These are phyloP conservation scores for Hoplodrina blanda DNA, from an alignment of 2,888 invertebrate species.

Conservation along the genomic window DNA sequence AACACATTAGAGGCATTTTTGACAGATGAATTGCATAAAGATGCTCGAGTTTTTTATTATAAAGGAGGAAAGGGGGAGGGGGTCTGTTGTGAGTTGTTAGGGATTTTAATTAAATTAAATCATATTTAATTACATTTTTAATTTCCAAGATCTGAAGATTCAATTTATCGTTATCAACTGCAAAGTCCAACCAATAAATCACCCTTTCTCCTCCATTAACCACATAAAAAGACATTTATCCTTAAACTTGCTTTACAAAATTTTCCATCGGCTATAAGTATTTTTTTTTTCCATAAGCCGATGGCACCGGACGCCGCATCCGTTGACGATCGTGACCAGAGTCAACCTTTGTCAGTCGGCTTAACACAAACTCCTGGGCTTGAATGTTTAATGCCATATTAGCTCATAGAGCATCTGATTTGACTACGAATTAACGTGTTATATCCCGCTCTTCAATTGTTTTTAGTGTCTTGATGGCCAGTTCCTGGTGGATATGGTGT, in stretches of 20 bases:
- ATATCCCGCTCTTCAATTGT: slow-evolving; percentile 47
- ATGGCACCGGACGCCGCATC: slow-evolving; percentile 86
- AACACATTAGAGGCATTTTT: too few relatives aligned
- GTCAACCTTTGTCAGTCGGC: slow-evolving; percentile 73
- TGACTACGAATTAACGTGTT: slow-evolving; percentile 60
- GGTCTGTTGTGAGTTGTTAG: too few relatives aligned
- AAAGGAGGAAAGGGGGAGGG: too few relatives aligned
- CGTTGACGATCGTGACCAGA: slow-evolving; percentile 84
- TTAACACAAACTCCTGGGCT: slow-evolving; percentile 73
- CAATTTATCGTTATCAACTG: not conserved
- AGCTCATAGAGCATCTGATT: slow-evolving; percentile 74
- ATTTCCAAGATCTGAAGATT: too few relatives aligned
- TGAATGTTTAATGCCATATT: slow-evolving; percentile 85
- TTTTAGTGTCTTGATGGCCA: slow-evolving; percentile 45
- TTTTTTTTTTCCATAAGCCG: slow-evolving; percentile 66
- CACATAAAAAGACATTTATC: slow-evolving; percentile 46
- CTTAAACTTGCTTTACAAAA: slow-evolving; percentile 60
- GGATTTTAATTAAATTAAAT: too few relatives aligned
- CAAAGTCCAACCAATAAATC: not conserved
- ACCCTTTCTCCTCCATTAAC: slow-evolving; percentile 20
- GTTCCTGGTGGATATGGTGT: slow-evolving; percentile 53
- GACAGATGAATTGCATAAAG: too few relatives aligned
- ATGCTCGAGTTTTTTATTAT: too few relatives aligned
- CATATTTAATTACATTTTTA: too few relatives aligned
- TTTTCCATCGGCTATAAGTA: slow-evolving; percentile 64